Evolutionary conservation across 2,888 invertebrate species (phyloP), one percentile per base, ranked within the genome.

Genomic region (Mimumesa dahlbomi): DNA sequence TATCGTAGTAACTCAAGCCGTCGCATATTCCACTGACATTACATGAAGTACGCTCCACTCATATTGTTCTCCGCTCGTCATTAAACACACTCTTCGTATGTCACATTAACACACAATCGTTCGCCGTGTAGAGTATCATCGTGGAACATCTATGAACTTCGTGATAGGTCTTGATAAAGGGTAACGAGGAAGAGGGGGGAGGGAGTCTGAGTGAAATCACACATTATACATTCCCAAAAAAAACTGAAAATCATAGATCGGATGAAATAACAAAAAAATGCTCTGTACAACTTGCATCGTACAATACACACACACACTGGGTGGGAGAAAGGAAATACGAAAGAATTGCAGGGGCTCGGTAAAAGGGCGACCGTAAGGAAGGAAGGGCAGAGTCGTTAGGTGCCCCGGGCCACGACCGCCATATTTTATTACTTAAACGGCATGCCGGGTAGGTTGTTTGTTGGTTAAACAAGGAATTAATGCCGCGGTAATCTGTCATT

Each of bases 391-490:
- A 71, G 70, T 73, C 73, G 71, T 72, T 66, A 66, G 64, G 21
- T 53, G 75, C 77, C 65, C 42, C 54, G 36, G 67, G 77, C 75
- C 75, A 82, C 48, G 54, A 73, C 71, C 82, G 85, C 83, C 85
- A 85, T 85, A 84, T 84, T 85, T 85, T 85, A 85, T 85, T 84
- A 81, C 85, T 84, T 84, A 84, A 85, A 82, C 83, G 83, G 77
- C 79, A 83, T 80, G 82, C 82, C 77, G 75, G 68, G 77, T 73
- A 81, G 82, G 84, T 83, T 82, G 80, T 84, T 83, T 83, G 85
- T 85, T 84, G 85, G 85, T 84, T 85, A 83, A 84, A 85, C 85
- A 85, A 84, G 83, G 84, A 82, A 85, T 85, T 85, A 85, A 83
- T 85, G 84, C 83, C 79, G 64, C 72, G 78, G 82, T 79, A 81